Base-by-base conservation (phyloP, 1,140 invertebrate species). In the Aphelenchoides avenae region DNA sequence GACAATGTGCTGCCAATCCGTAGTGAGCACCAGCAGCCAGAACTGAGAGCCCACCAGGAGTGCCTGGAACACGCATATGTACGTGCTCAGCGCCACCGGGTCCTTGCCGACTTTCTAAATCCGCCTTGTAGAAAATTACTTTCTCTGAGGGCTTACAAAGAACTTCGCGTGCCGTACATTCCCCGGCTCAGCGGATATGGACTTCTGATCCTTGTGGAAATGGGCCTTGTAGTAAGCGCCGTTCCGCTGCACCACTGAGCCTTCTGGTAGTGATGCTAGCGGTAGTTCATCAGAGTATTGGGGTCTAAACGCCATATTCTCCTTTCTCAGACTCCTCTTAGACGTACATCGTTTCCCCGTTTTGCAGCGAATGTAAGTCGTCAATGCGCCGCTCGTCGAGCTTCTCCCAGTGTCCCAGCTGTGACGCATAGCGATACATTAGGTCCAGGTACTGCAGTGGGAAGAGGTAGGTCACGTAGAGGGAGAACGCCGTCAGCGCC, bases 1-100 rank as follows among this genome's bases (percentile, higher is more conserved):
- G 7, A 94, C 72, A 29, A 92, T 84, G 75, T 91, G 87, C 78
- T 92, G 88, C 91, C 91, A 97, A 65, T 90, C 86, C 6, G 84
- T 83, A 2, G 85, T 85, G 40, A 86, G 82, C 59, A 88, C 81
- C 0, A 95, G 74, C 22, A 89, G 81, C 43, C 86, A 81, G 37
- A 94, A 80, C 79, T 93, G 87, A 18, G 86, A 79, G 1, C 85
- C 77, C 13, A 94, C 83, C 18, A 83, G 81, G 75, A 66, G 68
- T 71, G 69, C 68, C 52, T 66, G 57, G 58, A 59, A 74, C 2
- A 83, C 82, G 6, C 91, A 80, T 29, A 92, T 73, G 22, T 84
- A 80, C 65, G 85, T 86, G n/a, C 89, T 82, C 1, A 89, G 79
- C 41, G 84, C 80, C 29, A 87, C 85, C n/a, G 91, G 90, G 77